Percentiles rank a stretch among this genome's conserved stretches.
These are phyloP conservation scores for Neopelma chrysocephalum DNA, from an alignment of 2,797 vertebrate species.

Conservation along the genomic window DNA sequence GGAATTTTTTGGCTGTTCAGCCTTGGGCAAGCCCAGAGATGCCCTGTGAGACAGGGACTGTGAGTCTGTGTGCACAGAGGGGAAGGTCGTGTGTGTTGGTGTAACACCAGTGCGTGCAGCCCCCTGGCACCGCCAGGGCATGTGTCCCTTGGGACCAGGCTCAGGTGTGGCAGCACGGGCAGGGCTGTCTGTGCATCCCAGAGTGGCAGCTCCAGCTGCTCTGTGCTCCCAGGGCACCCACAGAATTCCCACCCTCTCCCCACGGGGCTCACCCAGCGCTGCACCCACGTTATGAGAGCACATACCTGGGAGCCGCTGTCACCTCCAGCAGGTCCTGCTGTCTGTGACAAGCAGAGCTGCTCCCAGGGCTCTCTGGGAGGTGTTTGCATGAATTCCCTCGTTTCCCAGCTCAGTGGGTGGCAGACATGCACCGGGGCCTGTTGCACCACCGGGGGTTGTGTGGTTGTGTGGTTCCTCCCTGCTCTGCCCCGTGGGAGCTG, in stretches of 20 bases:
- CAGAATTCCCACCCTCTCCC: not conserved
- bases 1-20: not conserved
- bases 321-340: not conserved
- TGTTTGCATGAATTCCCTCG: rapidly evolving
- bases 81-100: rapidly evolving
- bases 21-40: not conserved
- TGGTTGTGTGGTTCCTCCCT: not conserved
- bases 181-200: not conserved
- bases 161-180: rapidly evolving
- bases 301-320: not conserved
- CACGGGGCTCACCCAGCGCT: not conserved
- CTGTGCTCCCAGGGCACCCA: not conserved
- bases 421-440: not conserved
- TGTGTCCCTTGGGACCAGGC: not conserved
- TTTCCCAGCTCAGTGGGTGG: not conserved
- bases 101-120: rapidly evolving
- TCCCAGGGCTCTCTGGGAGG: not conserved
- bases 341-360: not conserved
- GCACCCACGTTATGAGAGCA: not conserved
- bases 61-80: too few species aligned
- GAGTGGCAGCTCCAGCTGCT: not conserved
- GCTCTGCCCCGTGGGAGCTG: not conserved
- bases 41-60: not conserved
- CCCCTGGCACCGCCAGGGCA: not conserved
- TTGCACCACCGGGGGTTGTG: rapidly evolving